A percentile compares a stretch with the other conserved stretches of the same genome.
phyloP scores from a whole-genome alignment of 2,113 vertebrate genomes.

The Myrmecophaga tridactyla region DNA sequence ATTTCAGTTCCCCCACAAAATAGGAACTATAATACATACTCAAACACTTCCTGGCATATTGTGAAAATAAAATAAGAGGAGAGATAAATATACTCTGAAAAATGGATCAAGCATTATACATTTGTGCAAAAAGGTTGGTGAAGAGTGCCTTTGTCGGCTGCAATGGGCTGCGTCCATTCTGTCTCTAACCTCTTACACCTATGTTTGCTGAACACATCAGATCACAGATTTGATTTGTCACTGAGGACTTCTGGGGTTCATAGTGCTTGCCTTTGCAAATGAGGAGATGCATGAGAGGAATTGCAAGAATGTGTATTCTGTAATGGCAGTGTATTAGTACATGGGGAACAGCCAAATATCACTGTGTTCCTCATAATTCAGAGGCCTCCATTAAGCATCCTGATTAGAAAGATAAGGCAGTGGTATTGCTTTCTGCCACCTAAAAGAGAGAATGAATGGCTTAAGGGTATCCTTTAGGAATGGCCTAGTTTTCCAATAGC shows the following conservation, averaged over 20 bases:
- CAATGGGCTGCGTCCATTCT: background rate
- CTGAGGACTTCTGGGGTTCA: slow-evolving; percentile 9
- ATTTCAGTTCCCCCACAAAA: background rate
- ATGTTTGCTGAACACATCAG: background rate
- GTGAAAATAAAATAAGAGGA: background rate
- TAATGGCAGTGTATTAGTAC: slow-evolving; percentile 48
- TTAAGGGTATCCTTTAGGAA: slow-evolving; percentile 16
- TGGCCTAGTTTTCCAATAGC: slow-evolving; percentile 3
- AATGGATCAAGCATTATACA: background rate
- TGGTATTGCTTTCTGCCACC: slow-evolving; percentile 48
- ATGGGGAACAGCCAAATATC: slow-evolving; percentile 12
- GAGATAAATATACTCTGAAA: background rate
- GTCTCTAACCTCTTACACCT: background rate
- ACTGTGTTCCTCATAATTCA: slow-evolving; percentile 52
- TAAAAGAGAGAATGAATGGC: slow-evolving; percentile 7
- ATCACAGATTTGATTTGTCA: slow-evolving; percentile 32
- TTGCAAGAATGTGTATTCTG: background rate
- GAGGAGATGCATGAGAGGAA: background rate
- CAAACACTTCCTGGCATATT: background rate
- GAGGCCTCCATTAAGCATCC: slow-evolving; percentile 62
- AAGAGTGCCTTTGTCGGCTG: background rate
- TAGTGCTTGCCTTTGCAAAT: slow-evolving; percentile 38
- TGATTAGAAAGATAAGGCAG: slow-evolving; percentile 52
- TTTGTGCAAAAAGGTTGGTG: background rate
- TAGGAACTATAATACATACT: background rate